A percentile compares a stretch with the other conserved stretches of the same genome.
Conservation (phyloP, 2,113 vertebrate genomes). For the Microtus oregoni region DNA sequence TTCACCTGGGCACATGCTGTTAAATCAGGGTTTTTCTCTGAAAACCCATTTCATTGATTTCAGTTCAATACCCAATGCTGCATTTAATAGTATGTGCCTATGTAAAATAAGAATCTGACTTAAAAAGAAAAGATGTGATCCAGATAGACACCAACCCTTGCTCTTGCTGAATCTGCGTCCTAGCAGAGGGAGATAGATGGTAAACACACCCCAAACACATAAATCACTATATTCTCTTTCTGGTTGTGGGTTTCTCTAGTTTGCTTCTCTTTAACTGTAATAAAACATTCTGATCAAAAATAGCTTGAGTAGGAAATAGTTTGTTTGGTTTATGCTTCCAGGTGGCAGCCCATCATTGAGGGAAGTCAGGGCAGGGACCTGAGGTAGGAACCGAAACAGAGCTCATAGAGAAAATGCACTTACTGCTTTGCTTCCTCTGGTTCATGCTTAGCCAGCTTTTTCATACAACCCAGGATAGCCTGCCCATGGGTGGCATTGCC, state of each 20-base stretch:
- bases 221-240: background rate
- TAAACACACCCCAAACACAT: background rate
- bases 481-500: background rate
- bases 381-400: background rate
- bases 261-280: background rate
- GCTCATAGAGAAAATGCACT: background rate
- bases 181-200: background rate
- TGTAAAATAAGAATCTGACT: background rate
- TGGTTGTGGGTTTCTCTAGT: background rate
- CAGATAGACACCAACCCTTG: background rate
- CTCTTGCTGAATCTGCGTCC: background rate
- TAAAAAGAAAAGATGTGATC: background rate
- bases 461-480: background rate
- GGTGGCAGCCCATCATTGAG: background rate
- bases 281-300: background rate
- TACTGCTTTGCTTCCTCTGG: background rate
- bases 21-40: background rate
- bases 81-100: background rate
- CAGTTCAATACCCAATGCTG: background rate
- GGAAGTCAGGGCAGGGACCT: background rate
- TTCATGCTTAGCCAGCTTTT: background rate
- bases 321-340: background rate
- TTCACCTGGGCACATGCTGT: background rate
- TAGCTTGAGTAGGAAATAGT: background rate
- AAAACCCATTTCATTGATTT: constrained; percentile 5